Evolutionary conservation across 1,140 invertebrate genomes (phyloP).

Genomic region (Ceratosolen solmsi): DNA sequence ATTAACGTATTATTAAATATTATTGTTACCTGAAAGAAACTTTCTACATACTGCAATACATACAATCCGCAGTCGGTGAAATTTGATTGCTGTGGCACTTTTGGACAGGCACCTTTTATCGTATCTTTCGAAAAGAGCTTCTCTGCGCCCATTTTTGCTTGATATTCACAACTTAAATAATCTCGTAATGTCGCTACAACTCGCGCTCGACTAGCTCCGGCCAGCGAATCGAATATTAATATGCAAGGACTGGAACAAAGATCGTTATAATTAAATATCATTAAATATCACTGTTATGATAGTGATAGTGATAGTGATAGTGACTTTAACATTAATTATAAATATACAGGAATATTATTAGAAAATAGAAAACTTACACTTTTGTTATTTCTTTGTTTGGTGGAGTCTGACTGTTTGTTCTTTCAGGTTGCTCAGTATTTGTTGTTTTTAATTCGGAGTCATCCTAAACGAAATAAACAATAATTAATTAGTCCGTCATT

Average conservation of each 20-base stretch:
- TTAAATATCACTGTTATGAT: no score
- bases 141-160: constrained; percentile 80
- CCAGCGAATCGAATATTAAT: constrained; percentile 94
- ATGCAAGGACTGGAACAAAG: constrained; percentile 82
- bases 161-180: constrained; percentile 92
- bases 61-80: constrained; percentile 97
- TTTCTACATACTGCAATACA: constrained; percentile 95
- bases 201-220: constrained; percentile 83
- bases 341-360: no score
- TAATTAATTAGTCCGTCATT: no score
- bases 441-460: constrained; percentile 57
- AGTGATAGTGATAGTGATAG: no score
- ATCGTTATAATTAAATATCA: not conserved
- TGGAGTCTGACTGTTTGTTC: constrained; percentile 6
- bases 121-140: constrained; percentile 84
- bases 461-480: constrained; percentile 58
- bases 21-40: constrained; percentile 86
- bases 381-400: constrained; percentile 56
- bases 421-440: constrained; percentile 42
- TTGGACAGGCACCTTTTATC: constrained; percentile 87
- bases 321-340: no score
- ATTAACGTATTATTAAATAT: constrained; percentile 34
- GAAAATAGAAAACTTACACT: constrained; percentile 57
- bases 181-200: constrained; percentile 91
- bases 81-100: constrained; percentile 97